Conservation (phyloP, 2,888 invertebrate species). For the Notodonta dromedarius region DNA sequence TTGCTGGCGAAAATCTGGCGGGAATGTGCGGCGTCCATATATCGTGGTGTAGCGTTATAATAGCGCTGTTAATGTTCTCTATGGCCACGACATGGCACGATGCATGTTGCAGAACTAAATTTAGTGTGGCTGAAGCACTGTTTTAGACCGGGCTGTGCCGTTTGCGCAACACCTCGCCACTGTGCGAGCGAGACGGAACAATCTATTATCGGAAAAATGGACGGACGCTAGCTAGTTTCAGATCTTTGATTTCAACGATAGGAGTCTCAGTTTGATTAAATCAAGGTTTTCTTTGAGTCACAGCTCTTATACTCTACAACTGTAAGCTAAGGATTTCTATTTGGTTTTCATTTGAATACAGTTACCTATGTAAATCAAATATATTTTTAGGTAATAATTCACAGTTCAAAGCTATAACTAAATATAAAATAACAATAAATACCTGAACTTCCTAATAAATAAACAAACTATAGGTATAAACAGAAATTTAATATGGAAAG, state of each 20-base stretch:
- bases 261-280: slow-evolving; percentile 2
- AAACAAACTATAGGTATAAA: no score
- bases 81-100: slow-evolving; percentile 60
- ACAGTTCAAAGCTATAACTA: no score
- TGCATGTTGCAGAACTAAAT: slow-evolving; percentile 80
- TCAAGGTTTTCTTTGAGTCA: background rate
- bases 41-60: slow-evolving; percentile 52
- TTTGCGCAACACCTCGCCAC: slow-evolving; percentile 72
- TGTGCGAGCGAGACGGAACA: slow-evolving; percentile 59
- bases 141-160: slow-evolving; percentile 69
- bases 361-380: no score
- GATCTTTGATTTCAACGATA: slow-evolving; percentile 31
- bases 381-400: no score
- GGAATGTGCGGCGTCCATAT: slow-evolving; percentile 79
- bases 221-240: slow-evolving; percentile 35
- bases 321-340: no score
- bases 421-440: no score
- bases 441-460: no score
- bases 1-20: slow-evolving; percentile 82
- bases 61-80: slow-evolving; percentile 74
- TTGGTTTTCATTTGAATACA: no score
- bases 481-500: no score
- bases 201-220: slow-evolving; percentile 82
- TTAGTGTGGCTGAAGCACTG: slow-evolving; percentile 66
- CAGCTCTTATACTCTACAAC: background rate